phyloP scores from a whole-genome alignment of 2,113 vertebrate species.

The Aythya baeri region DNA sequence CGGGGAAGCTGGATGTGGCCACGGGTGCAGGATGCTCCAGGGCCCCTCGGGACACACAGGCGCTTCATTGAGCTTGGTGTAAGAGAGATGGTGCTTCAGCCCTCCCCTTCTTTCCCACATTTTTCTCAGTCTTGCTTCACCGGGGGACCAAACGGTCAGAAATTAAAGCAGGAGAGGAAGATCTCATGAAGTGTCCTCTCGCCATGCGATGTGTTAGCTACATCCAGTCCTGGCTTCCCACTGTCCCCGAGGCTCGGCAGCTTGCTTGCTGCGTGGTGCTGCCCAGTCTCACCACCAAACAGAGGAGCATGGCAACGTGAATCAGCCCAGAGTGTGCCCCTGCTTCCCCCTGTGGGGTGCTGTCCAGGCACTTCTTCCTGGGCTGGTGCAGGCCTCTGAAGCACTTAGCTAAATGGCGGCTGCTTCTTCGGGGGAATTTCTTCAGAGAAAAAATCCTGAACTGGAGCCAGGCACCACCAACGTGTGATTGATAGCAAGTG shows the following conservation, averaged over 20 bases:
- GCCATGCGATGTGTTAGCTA: not conserved
- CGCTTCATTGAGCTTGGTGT: fast-evolving
- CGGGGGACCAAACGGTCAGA: not conserved
- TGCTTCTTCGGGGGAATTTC: not conserved
- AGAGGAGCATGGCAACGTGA: too few relatives aligned
- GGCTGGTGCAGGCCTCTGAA: not conserved
- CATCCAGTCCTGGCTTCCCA: not conserved
- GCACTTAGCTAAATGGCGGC: not conserved
- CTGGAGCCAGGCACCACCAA: not conserved
- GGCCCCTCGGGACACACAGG: not conserved
- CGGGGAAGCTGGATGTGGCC: not conserved
- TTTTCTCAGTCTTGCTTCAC: constrained; percentile 19
- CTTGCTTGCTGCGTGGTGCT: not conserved
- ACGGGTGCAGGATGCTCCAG: not conserved
- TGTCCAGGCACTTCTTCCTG: not conserved
- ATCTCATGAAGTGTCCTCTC: constrained; percentile 2
- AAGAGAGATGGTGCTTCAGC: not conserved
- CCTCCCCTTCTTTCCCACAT: not conserved
- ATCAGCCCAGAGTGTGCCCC: not conserved
- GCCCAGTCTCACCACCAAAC: not conserved
- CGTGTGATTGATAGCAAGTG: constrained; percentile 21
- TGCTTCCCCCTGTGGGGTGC: not conserved
- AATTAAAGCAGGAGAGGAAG: constrained; percentile 17
- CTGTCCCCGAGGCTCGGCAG: fast-evolving
- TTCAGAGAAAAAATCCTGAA: not conserved